A percentile compares a stretch with the other conserved stretches of the same genome.
Evolutionary conservation across 1,140 invertebrate genomes (phyloP).

Genomic region (Diachasmimorpha longicaudata): DNA sequence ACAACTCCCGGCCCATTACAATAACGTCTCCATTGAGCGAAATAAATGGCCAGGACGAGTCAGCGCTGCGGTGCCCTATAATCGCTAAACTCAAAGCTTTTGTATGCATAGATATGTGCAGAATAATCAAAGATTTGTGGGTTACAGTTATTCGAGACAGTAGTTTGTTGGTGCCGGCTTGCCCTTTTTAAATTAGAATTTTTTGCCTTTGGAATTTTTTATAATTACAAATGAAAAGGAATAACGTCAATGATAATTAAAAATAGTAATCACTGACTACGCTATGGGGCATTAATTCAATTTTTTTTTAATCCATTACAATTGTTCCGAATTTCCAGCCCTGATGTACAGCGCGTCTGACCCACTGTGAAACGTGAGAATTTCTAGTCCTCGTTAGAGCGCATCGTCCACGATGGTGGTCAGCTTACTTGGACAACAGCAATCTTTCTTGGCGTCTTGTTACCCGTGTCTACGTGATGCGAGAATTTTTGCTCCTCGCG

Average conservation of each 20-base stretch:
- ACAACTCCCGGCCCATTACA: conserved; percentile 16
- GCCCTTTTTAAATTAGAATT: background rate
- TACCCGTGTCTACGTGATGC: background rate
- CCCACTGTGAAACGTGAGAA: conserved; percentile 18
- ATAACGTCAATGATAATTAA: too few relatives aligned
- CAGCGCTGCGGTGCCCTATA: background rate
- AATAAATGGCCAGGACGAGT: conserved; percentile 15
- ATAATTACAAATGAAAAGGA: too few relatives aligned
- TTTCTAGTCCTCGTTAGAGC: conserved; percentile 1
- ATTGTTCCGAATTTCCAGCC: background rate
- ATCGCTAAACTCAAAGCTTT: background rate
- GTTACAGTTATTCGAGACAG: background rate
- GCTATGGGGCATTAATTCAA: too few relatives aligned
- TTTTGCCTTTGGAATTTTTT: too few relatives aligned
- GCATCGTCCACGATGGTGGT: conserved; percentile 3
- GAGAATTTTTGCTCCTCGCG: background rate
- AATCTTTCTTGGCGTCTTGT: conserved; percentile 12
- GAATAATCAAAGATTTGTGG: background rate
- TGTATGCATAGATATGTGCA: background rate
- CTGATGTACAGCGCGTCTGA: background rate
- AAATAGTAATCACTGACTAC: too few relatives aligned
- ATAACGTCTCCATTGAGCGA: conserved; percentile 29
- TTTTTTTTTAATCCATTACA: too few relatives aligned
- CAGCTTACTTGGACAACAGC: background rate
- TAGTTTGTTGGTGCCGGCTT: too few relatives aligned